Evolutionary conservation across 2,797 vertebrate genomes (phyloP).

Genomic region (Simalia tracyae): DNA sequence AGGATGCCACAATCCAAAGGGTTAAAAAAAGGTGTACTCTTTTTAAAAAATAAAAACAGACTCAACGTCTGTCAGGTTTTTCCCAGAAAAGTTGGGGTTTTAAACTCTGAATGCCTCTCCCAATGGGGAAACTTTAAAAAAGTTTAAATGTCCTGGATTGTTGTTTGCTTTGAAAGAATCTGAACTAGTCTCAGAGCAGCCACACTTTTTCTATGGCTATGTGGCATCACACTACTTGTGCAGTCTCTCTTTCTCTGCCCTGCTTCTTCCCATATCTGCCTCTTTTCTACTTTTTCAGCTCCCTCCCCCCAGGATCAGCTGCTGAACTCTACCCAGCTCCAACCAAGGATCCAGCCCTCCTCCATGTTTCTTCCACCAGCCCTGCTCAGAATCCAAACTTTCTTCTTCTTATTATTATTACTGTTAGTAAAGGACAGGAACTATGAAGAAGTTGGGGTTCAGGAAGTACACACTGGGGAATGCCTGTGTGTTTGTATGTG

Average conservation of each 20-base stretch:
- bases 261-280: neutral
- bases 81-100: neutral
- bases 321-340: neutral
- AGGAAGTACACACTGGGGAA: neutral
- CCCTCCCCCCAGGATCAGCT: neutral
- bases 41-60: neutral
- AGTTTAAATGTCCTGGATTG: neutral
- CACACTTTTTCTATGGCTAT: neutral
- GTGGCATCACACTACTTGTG: neutral
- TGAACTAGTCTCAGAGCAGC: neutral
- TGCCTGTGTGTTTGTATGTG: no score
- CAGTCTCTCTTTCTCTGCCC: neutral
- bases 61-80: neutral
- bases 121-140: neutral
- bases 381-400: neutral
- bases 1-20: neutral
- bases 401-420: neutral
- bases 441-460: neutral
- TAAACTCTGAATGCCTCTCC: neutral
- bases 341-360: neutral
- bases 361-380: neutral
- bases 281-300: neutral
- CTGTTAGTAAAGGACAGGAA: neutral
- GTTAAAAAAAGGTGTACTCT: neutral
- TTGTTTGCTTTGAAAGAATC: neutral